A percentile compares a stretch with the other conserved stretches of the same genome.
phyloP scores from a whole-genome alignment of 2,888 invertebrate genomes.

The Nowickia ferox region DNA sequence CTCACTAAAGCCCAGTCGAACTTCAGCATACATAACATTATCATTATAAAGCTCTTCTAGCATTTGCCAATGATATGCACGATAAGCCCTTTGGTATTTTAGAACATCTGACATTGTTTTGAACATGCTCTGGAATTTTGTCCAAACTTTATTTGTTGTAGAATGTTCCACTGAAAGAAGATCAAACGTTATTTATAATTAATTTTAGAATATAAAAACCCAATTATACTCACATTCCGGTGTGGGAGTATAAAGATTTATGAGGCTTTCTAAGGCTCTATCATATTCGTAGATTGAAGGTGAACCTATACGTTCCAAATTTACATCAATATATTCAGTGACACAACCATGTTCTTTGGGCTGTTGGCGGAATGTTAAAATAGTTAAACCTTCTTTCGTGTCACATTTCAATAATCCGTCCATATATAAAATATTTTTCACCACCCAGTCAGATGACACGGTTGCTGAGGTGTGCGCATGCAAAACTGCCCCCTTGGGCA shows the following conservation, averaged over 20 bases:
- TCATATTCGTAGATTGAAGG: constrained; percentile 84
- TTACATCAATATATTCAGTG: constrained; percentile 76
- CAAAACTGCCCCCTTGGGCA: constrained; percentile 85
- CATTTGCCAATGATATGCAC: constrained; percentile 84
- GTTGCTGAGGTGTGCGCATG: constrained; percentile 85
- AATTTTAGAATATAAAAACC: neutral
- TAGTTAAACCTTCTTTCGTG: constrained; percentile 71
- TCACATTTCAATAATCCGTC: constrained; percentile 79
- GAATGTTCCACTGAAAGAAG: constrained; percentile 78
- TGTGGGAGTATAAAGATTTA: constrained; percentile 85
- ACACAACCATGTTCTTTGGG: constrained; percentile 75
- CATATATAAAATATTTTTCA: constrained; percentile 84
- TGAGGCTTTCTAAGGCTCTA: constrained; percentile 84
- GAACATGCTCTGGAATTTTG: constrained; percentile 84
- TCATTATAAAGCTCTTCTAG: constrained; percentile 86
- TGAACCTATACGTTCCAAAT: constrained; percentile 81
- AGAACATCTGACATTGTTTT: constrained; percentile 83
- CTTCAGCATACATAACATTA: constrained; percentile 86
- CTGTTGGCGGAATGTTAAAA: constrained; percentile 76
- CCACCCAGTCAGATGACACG: constrained; percentile 84
- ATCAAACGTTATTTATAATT: neutral
- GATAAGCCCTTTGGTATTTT: constrained; percentile 84
- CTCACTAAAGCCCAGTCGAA: constrained; percentile 82
- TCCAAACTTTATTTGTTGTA: constrained; percentile 83
- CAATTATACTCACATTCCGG: constrained; percentile 80